Evolutionary conservation across 2,888 invertebrate species (phyloP).

Genomic region (Lobophora halterata): DNA sequence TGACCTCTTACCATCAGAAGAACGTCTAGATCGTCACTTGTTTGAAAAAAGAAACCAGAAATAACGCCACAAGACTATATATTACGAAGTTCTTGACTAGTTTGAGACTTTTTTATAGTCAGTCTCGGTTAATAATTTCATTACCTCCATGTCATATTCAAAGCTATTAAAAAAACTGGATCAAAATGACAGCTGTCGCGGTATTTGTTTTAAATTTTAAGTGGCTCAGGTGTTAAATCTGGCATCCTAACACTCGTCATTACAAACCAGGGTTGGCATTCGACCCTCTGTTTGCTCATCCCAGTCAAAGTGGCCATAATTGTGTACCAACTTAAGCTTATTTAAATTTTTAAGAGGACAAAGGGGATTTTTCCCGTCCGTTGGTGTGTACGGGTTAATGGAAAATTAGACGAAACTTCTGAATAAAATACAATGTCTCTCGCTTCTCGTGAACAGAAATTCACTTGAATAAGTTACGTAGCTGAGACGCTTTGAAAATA

Average conservation of each 20-base stretch:
- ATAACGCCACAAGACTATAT: no score
- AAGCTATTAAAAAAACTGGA: background rate
- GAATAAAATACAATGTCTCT: conserved; percentile 13
- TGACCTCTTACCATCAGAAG: no score
- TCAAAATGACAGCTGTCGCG: conserved; percentile 8
- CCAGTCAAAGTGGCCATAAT: conserved; percentile 53
- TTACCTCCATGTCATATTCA: background rate
- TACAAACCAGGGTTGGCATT: conserved; percentile 51
- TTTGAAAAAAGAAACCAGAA: no score
- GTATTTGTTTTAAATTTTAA: conserved; percentile 33
- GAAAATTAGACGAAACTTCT: conserved; percentile 14
- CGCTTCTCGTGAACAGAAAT: conserved; percentile 1
- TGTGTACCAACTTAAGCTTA: conserved; percentile 55
- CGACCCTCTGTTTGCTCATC: conserved; percentile 59
- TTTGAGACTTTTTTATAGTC: no score
- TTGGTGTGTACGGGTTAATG: conserved; percentile 22
- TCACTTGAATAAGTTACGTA: no score
- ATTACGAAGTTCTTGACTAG: no score
- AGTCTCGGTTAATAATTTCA: no score
- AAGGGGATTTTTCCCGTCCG: conserved; percentile 30
- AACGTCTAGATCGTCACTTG: no score
- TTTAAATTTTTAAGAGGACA: conserved; percentile 45
- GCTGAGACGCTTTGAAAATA: no score
- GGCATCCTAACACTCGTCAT: conserved; percentile 61
- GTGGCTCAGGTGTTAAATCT: conserved; percentile 59